phyloP scores from a whole-genome alignment of 2,113 vertebrate species.

The Mobula hypostoma region DNA sequence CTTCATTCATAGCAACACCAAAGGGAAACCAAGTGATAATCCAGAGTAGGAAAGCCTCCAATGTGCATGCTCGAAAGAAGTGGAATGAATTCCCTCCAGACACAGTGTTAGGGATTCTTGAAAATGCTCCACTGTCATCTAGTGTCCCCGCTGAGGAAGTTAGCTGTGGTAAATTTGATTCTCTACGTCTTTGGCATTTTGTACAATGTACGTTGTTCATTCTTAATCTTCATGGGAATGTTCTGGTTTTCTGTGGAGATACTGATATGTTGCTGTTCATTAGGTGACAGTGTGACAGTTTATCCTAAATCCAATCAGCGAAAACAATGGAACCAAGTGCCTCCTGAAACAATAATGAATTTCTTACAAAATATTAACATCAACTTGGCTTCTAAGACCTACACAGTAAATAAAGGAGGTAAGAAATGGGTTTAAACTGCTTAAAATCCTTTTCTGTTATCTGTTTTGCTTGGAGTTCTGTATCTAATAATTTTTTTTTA shows the following conservation, averaged over 20 bases:
- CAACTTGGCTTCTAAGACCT: slow-evolving; percentile 73
- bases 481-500: too few species aligned
- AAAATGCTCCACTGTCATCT: slow-evolving; percentile 61
- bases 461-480: neutral
- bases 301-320: slow-evolving; percentile 52
- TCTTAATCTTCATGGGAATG: neutral
- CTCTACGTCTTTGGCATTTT: neutral
- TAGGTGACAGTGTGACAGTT: slow-evolving; percentile 53
- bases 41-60: slow-evolving; percentile 38
- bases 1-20: slow-evolving; percentile 32
- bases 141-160: slow-evolving; percentile 49
- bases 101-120: slow-evolving; percentile 56
- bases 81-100: slow-evolving; percentile 60
- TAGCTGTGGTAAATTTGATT: slow-evolving; percentile 30
- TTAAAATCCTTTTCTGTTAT: neutral
- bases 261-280: slow-evolving; percentile 19
- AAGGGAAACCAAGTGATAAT: slow-evolving; percentile 34
- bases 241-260: neutral
- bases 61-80: slow-evolving; percentile 49
- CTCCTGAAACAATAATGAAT: slow-evolving; percentile 66
- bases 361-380: slow-evolving; percentile 69
- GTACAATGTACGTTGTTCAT: neutral
- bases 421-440: slow-evolving; percentile 36
- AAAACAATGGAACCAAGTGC: slow-evolving; percentile 66
- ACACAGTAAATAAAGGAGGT: slow-evolving; percentile 72